Evolutionary conservation across 2,888 invertebrate species (phyloP).

Genomic region (Lepidochitona cinerea): DNA sequence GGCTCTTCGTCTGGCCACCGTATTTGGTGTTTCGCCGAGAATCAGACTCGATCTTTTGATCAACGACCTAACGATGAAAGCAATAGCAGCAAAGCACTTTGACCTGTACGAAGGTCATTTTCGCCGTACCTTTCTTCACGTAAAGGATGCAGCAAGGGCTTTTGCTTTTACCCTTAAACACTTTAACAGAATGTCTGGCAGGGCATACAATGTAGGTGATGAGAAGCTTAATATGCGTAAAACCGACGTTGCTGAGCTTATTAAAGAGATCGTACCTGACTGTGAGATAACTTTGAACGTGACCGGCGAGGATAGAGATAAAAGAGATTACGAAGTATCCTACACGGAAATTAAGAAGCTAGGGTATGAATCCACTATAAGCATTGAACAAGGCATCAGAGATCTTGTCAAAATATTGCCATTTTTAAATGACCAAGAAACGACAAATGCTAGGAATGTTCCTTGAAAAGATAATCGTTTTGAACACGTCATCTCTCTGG

Average conservation of each 20-base stretch:
- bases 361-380: conserved; percentile 63
- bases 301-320: conserved; percentile 67
- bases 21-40: conserved; percentile 68
- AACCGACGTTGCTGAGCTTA: conserved; percentile 58
- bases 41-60: conserved; percentile 68
- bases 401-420: conserved; percentile 66
- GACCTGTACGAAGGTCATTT: conserved; percentile 68
- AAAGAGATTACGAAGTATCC: conserved; percentile 69
- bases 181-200: conserved; percentile 61
- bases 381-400: conserved; percentile 61
- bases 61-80: conserved; percentile 66
- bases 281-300: conserved; percentile 56
- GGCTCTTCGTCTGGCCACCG: conserved; percentile 67
- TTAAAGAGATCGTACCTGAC: conserved; percentile 55
- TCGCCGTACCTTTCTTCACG: conserved; percentile 68
- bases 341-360: conserved; percentile 64
- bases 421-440: conserved; percentile 36
- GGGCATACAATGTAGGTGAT: conserved; percentile 69
- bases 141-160: conserved; percentile 67
- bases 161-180: conserved; percentile 66
- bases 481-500: no score
- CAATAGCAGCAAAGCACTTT: conserved; percentile 57
- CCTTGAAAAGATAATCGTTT: no score
- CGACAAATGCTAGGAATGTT: conserved; percentile 47
- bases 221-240: conserved; percentile 70